These are phyloP conservation scores for Sycobia sp. DNA, from an alignment of 1,140 invertebrate genomes.

Conservation along the genomic window DNA sequence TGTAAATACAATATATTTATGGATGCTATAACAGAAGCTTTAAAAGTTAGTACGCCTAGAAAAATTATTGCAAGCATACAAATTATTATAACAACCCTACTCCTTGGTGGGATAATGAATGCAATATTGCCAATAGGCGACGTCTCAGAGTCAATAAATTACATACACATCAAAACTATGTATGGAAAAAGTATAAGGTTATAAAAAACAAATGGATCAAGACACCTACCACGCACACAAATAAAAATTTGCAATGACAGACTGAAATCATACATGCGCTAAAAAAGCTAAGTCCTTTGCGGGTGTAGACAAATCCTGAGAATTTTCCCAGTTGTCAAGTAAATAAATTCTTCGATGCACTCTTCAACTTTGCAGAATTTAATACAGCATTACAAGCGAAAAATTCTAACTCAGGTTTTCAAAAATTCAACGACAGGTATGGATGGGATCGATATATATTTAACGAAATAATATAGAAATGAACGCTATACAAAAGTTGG, in stretches of 20 bases:
- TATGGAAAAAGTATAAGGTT: not conserved
- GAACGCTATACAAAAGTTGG: not conserved
- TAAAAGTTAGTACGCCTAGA: not conserved
- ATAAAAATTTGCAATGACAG: too few relatives aligned
- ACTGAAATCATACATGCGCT: not conserved
- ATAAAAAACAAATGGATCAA: conserved; percentile 4
- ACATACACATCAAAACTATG: not conserved
- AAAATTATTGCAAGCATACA: not conserved
- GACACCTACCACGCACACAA: not conserved
- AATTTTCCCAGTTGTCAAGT: not conserved
- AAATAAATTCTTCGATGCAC: not conserved
- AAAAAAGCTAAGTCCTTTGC: too few relatives aligned
- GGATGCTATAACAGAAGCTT: not conserved
- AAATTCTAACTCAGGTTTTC: not conserved
- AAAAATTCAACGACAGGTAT: too few relatives aligned
- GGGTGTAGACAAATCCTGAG: too few relatives aligned
- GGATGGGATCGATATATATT: not conserved
- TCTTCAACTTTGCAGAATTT: not conserved
- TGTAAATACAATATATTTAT: not conserved
- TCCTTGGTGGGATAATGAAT: not conserved
- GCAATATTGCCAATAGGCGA: not conserved
- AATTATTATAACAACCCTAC: not conserved
- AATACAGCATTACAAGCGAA: not conserved
- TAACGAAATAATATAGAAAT: not conserved
- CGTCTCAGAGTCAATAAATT: not conserved